These are phyloP conservation scores for Sarcophaga bullata DNA, from an alignment of 1,140 invertebrate genomes.

Conservation along the genomic window DNA sequence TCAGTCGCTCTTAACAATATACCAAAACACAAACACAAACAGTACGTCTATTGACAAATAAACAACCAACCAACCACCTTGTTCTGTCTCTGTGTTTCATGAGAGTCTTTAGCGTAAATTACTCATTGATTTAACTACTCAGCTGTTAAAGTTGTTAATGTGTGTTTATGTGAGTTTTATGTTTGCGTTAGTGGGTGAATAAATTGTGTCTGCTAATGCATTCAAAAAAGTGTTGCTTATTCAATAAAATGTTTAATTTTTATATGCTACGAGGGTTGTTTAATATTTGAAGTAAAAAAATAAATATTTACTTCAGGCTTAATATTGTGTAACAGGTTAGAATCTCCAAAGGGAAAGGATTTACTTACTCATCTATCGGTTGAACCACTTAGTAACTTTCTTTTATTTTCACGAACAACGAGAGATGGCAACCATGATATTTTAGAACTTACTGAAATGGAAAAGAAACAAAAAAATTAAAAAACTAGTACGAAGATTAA, in stretches of 20 bases:
- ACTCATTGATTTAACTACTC: conserved; percentile 13
- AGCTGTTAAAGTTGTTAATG: background rate
- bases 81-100: background rate
- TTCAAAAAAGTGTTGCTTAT: background rate
- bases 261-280: background rate
- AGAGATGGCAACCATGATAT: too few relatives aligned
- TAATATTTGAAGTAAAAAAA: background rate
- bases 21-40: background rate
- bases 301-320: too few relatives aligned
- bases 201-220: background rate
- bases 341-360: too few relatives aligned
- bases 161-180: background rate
- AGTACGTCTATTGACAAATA: background rate
- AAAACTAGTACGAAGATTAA: too few relatives aligned
- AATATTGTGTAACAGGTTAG: too few relatives aligned
- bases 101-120: background rate
- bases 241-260: background rate
- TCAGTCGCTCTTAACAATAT: background rate
- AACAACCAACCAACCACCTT: background rate
- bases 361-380: too few relatives aligned
- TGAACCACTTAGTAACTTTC: too few relatives aligned
- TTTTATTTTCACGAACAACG: too few relatives aligned
- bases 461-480: too few relatives aligned
- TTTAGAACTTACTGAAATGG: too few relatives aligned
- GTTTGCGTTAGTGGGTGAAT: too few relatives aligned